A percentile compares a stretch with the other conserved stretches of the same genome.
Conservation (phyloP, 1,140 invertebrate genomes). For the Saxidomus purpurata region DNA sequence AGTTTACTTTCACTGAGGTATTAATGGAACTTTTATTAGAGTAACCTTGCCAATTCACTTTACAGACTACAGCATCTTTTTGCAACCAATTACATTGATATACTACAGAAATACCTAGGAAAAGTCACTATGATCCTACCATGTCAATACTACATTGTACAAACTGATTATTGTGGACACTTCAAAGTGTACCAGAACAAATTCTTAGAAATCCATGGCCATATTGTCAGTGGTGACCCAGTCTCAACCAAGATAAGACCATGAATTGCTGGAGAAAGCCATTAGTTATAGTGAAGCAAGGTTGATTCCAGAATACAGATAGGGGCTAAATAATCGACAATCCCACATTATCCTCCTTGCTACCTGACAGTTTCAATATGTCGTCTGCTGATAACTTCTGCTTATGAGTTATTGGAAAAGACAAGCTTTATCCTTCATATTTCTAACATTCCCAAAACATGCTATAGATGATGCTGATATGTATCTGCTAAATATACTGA, state of each 20-base stretch:
- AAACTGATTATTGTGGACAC: not conserved
- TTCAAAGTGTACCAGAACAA: not conserved
- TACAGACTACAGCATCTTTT: too few species aligned
- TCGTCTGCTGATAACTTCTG: not conserved
- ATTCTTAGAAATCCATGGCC: conserved; percentile 2
- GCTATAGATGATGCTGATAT: not conserved
- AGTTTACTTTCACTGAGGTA: too few species aligned
- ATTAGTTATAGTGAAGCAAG: too few species aligned
- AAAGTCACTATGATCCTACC: not conserved
- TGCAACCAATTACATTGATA: too few species aligned
- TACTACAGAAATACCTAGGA: not conserved
- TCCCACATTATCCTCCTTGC: conserved; percentile 6
- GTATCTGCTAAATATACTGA: conserved; percentile 14
- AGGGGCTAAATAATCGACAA: conserved; percentile 32
- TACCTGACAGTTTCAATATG: conserved; percentile 38
- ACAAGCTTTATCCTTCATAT: not conserved
- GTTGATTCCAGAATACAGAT: not conserved
- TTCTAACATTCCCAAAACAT: conserved; percentile 46
- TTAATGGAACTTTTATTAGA: too few species aligned
- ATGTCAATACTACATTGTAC: not conserved
- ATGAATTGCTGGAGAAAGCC: too few species aligned
- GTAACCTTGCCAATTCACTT: too few species aligned
- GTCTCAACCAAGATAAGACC: not conserved
- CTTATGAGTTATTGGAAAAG: conserved; percentile 25
- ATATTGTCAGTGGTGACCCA: not conserved